Evolutionary conservation across 2,113 vertebrate species (phyloP).

Genomic region (Calyptommatus sinebrachiatus): DNA sequence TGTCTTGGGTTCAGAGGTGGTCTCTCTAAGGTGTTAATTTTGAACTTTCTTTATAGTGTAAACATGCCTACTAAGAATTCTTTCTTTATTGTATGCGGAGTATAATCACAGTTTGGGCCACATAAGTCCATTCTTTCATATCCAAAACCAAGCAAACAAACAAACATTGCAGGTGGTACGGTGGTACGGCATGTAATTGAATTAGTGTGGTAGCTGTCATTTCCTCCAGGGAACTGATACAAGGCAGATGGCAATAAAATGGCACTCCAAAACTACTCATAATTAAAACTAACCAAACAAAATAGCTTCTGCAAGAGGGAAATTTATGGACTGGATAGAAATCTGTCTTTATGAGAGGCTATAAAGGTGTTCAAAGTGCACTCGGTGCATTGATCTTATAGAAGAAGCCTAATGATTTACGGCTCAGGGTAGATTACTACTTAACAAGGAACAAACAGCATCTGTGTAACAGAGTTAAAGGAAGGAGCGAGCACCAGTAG

Average conservation of each 20-base stretch:
- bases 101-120: slow-evolving; percentile 42
- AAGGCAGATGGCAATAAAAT: slow-evolving; percentile 70
- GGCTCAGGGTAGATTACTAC: neutral
- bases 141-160: slow-evolving; percentile 55
- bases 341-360: neutral
- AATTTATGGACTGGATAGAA: slow-evolving; percentile 28
- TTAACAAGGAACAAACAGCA: neutral
- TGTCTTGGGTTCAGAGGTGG: slow-evolving; percentile 46
- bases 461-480: neutral
- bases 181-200: slow-evolving; percentile 48
- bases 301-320: slow-evolving; percentile 28
- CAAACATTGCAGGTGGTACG: neutral
- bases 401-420: neutral
- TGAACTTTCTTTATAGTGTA: slow-evolving; percentile 58
- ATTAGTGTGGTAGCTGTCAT: slow-evolving; percentile 65
- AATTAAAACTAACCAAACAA: neutral
- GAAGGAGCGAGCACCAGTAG: neutral
- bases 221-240: slow-evolving; percentile 61
- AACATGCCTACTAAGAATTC: slow-evolving; percentile 37
- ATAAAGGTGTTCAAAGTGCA: neutral
- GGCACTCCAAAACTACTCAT: slow-evolving; percentile 25
- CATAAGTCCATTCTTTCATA: slow-evolving; percentile 52
- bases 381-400: neutral
- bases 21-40: slow-evolving; percentile 59
- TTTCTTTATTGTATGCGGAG: slow-evolving; percentile 47